A percentile compares a stretch with the other conserved stretches of the same genome.
Evolutionary conservation across 2,113 vertebrate genomes (phyloP).

Genomic region (Prinia subflava): DNA sequence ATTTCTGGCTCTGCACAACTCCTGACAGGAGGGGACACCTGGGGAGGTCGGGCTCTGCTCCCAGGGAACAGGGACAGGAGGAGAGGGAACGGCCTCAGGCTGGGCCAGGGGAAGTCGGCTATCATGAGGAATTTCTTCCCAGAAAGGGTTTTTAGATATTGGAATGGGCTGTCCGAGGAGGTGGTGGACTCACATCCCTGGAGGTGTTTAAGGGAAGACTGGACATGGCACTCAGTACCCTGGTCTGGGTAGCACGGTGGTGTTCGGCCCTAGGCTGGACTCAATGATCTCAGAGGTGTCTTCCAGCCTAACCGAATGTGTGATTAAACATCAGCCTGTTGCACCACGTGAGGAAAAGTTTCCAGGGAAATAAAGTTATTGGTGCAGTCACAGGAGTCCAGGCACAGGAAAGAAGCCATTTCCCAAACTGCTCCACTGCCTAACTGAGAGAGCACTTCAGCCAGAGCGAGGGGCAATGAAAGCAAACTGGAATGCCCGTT

Average conservation of each 20-base stretch:
- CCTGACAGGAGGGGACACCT: background rate
- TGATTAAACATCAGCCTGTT: background rate
- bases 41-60: accelerated
- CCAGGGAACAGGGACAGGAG: background rate
- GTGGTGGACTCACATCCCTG: too few species aligned
- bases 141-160: background rate
- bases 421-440: background rate
- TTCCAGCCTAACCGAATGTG: background rate
- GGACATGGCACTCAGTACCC: too few species aligned
- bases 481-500: too few species aligned
- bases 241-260: too few species aligned
- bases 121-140: background rate
- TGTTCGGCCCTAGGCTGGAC: background rate
- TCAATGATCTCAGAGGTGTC: background rate
- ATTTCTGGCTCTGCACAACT: accelerated
- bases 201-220: background rate
- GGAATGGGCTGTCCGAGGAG: background rate
- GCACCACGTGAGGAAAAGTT: accelerated
- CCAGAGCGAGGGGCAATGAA: accelerated
- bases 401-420: background rate
- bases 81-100: accelerated
- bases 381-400: accelerated
- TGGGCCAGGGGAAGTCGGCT: background rate
- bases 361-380: background rate
- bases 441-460: accelerated